Conservation (phyloP, 2,797 vertebrate genomes). For the Onychomys leucogaster region DNA sequence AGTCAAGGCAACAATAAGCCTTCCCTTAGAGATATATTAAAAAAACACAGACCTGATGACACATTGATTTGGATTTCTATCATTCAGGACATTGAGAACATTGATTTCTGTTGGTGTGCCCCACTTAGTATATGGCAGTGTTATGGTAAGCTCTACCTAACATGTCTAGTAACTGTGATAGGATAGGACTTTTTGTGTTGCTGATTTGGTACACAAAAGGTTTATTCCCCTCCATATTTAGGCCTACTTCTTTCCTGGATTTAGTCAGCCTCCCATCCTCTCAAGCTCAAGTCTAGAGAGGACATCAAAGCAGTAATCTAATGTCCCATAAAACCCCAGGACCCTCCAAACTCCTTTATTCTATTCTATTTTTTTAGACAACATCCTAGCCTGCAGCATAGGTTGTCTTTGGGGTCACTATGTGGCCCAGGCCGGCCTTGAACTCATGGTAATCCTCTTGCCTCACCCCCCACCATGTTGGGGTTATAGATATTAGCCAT, state of each 20-base stretch:
- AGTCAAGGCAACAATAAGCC: neutral
- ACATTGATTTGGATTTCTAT: neutral
- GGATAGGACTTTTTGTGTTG: neutral
- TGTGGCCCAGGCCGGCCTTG: neutral
- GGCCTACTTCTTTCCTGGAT: slow-evolving; percentile 2
- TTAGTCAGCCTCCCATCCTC: neutral
- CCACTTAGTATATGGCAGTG: neutral
- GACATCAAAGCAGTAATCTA: neutral
- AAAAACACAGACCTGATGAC: neutral
- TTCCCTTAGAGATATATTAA: neutral
- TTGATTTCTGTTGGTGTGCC: neutral
- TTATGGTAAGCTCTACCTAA: neutral
- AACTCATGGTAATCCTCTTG: neutral
- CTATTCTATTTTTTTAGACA: neutral
- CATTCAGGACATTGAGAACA: neutral
- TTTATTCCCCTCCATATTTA: neutral
- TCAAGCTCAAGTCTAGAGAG: slow-evolving; percentile 27
- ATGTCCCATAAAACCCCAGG: neutral
- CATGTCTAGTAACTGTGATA: neutral
- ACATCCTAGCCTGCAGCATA: neutral
- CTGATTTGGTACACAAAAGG: neutral
- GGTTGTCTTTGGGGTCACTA: neutral
- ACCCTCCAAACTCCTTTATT: neutral
- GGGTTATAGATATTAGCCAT: neutral
- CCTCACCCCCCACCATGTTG: too few species aligned